phyloP scores from a whole-genome alignment of 2,113 vertebrate species.

The Prochilodus magdalenae region DNA sequence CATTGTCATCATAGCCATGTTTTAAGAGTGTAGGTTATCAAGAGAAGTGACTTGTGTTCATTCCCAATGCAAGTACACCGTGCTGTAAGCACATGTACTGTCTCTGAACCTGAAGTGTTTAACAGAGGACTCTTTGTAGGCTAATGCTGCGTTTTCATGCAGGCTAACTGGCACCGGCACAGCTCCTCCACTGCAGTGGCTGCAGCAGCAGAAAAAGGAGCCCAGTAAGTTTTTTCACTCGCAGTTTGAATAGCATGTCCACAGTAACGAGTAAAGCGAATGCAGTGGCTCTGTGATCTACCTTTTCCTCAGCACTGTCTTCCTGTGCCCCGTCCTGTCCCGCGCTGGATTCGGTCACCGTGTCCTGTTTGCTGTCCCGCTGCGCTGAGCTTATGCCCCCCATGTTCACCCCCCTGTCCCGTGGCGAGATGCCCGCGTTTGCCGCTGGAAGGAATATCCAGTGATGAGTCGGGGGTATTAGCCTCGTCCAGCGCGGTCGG shows the following conservation, averaged over 20 bases:
- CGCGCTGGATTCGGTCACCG: slow-evolving; percentile 64
- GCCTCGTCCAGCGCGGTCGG: slow-evolving; percentile 46
- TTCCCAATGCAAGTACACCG: too few relatives aligned
- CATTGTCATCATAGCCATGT: too few relatives aligned
- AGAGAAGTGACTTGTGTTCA: too few relatives aligned
- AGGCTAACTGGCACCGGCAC: slow-evolving; percentile 7
- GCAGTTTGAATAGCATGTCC: background rate
- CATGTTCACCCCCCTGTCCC: slow-evolving; percentile 68
- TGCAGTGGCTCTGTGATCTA: background rate
- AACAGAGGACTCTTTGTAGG: background rate
- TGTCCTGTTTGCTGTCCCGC: slow-evolving; percentile 60
- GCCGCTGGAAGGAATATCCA: background rate
- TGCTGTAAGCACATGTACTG: too few relatives aligned
- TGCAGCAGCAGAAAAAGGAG: slow-evolving; percentile 31
- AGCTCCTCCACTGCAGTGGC: slow-evolving; percentile 27
- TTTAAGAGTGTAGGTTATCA: too few relatives aligned
- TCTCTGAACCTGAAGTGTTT: background rate
- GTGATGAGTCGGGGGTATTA: background rate
- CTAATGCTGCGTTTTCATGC: background rate
- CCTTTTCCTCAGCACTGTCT: slow-evolving; percentile 49
- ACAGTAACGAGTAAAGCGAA: background rate
- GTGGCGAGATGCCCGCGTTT: background rate
- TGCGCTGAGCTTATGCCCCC: slow-evolving; percentile 82
- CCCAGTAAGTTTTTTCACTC: slow-evolving; percentile 4
- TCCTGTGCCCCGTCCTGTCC: slow-evolving; percentile 49